phyloP scores from a whole-genome alignment of 2,113 vertebrate genomes.

The Sebastes schlegelii region DNA sequence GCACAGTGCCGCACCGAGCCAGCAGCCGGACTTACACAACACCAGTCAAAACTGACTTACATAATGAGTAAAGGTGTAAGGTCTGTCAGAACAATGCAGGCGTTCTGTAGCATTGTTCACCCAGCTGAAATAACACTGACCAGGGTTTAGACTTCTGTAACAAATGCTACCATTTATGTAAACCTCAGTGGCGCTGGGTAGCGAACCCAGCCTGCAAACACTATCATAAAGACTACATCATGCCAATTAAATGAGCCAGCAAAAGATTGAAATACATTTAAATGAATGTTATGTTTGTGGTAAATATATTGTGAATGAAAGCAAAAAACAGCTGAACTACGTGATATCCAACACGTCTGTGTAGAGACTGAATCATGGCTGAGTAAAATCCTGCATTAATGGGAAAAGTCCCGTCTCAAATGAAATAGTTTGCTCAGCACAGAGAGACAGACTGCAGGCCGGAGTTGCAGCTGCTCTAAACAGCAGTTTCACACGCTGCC shows the following conservation, averaged over 20 bases:
- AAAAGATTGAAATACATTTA: background rate
- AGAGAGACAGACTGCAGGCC: background rate
- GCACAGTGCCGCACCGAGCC: slow-evolving; percentile 30
- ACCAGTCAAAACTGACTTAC: background rate
- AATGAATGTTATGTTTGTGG: background rate
- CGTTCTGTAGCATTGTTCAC: background rate
- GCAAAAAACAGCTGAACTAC: background rate
- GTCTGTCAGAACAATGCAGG: slow-evolving; percentile 28
- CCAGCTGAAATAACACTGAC: background rate
- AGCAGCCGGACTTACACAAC: slow-evolving; percentile 44
- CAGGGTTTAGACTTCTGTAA: slow-evolving; percentile 1
- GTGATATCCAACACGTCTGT: background rate
- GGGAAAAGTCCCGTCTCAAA: background rate
- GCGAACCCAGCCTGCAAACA: background rate
- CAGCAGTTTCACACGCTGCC: slow-evolving; percentile 26
- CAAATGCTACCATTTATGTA: background rate
- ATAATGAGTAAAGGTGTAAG: slow-evolving; percentile 25
- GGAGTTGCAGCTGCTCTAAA: slow-evolving; percentile 10
- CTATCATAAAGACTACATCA: background rate
- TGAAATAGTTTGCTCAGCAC: background rate
- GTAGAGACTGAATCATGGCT: background rate
- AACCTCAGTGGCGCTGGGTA: background rate
- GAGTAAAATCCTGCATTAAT: background rate
- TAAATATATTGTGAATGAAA: background rate
- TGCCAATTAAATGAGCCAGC: background rate